phyloP scores from a whole-genome alignment of 1,140 invertebrate species.

The Heliconius hewitsoni region DNA sequence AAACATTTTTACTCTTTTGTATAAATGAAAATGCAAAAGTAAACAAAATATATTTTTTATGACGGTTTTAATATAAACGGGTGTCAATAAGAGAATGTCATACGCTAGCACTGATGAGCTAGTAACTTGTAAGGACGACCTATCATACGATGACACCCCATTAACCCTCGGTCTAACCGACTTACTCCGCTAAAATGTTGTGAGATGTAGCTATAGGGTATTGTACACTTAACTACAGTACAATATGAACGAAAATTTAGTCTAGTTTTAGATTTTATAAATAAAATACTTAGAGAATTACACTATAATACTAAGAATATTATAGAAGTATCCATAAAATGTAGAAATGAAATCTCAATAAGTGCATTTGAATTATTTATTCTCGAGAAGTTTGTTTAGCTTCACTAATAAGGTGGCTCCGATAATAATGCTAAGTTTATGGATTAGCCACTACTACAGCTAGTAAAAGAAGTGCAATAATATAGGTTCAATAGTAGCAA shows the following conservation, averaged over 20 bases:
- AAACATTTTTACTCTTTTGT: not conserved
- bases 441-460: not conserved
- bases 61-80: conserved; percentile 54
- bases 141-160: conserved; percentile 76
- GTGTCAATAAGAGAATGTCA: conserved; percentile 62
- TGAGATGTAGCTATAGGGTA: conserved; percentile 43
- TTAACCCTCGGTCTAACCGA: conserved; percentile 66
- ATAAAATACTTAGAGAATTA: not conserved
- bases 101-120: conserved; percentile 61
- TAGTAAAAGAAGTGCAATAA: not conserved
- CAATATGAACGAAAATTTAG: conserved; percentile 9
- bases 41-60: conserved; percentile 30
- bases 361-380: conserved; percentile 11
- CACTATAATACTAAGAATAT: not conserved
- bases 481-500: not conserved
- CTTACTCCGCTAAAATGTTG: conserved; percentile 69
- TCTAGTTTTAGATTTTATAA: not conserved
- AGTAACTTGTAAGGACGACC: conserved; percentile 63
- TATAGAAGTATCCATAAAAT: not conserved
- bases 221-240: conserved; percentile 22
- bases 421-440: conserved; percentile 6
- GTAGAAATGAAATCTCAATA: not conserved
- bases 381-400: not conserved
- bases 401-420: conserved; percentile 4
- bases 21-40: not conserved